These are phyloP conservation scores for Hypselothyrea guttata DNA, from an alignment of 2,888 invertebrate genomes.

Conservation along the genomic window DNA sequence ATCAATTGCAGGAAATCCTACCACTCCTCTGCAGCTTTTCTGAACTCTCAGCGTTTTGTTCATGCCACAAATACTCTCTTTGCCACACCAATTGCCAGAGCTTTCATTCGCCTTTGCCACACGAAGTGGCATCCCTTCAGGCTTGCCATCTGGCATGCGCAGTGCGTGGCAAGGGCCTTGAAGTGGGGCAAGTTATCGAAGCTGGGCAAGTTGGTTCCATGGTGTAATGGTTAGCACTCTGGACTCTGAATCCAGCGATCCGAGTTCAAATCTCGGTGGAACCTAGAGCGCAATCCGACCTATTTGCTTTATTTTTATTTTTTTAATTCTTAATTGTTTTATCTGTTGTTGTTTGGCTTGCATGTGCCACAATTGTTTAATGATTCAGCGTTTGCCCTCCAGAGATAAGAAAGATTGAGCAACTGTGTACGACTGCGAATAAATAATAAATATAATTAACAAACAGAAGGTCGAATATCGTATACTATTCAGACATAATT, in stretches of 20 bases:
- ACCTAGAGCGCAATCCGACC: slow-evolving; percentile 61
- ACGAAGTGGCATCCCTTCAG: neutral
- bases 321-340: neutral
- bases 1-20: too few species aligned
- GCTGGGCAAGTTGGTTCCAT: slow-evolving; percentile 75
- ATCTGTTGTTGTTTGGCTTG: neutral
- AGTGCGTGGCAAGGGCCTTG: slow-evolving; percentile 33
- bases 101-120: slow-evolving; percentile 2
- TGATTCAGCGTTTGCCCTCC: slow-evolving; percentile 22
- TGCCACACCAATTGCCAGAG: too few species aligned
- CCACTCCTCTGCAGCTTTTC: too few species aligned
- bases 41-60: too few species aligned
- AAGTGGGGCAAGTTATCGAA: slow-evolving; percentile 37
- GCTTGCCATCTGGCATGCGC: slow-evolving; percentile 46
- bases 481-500: neutral
- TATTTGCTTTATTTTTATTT: slow-evolving; percentile 3
- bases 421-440: neutral
- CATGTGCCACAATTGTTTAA: too few species aligned
- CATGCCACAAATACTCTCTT: too few species aligned
- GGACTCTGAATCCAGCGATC: slow-evolving; percentile 83
- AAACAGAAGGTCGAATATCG: neutral
- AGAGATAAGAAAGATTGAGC: slow-evolving; percentile 22
- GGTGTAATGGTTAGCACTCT: slow-evolving; percentile 82
- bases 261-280: slow-evolving; percentile 83
- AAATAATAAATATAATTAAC: neutral